phyloP scores from a whole-genome alignment of 2,113 vertebrate genomes.

The Dasyurus viverrinus region DNA sequence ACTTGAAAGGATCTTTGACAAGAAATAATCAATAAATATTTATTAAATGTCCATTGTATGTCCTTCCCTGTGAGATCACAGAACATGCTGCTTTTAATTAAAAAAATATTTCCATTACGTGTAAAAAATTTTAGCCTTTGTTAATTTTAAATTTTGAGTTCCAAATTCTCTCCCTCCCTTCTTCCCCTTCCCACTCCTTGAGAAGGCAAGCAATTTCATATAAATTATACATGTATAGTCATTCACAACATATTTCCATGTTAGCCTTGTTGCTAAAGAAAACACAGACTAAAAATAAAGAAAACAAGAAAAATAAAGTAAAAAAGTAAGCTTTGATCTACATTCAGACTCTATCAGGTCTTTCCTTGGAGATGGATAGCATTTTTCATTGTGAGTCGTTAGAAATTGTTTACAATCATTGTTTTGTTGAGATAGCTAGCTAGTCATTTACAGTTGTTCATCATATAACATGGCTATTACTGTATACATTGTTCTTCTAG shows the following conservation, averaged over 20 bases:
- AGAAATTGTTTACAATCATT: neutral
- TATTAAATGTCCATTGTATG: neutral
- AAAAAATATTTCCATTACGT: neutral
- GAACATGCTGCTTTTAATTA: neutral
- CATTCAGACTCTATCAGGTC: neutral
- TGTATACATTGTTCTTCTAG: too few relatives aligned
- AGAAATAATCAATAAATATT: neutral
- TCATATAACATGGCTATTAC: neutral
- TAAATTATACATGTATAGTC: neutral
- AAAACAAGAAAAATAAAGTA: neutral
- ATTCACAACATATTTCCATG: neutral
- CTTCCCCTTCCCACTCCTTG: neutral
- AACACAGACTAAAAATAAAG: neutral
- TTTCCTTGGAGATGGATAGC: neutral
- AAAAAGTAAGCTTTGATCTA: neutral
- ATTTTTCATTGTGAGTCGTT: neutral
- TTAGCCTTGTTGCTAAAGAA: neutral
- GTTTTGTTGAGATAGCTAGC: neutral
- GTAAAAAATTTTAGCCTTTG: neutral
- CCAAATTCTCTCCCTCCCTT: neutral
- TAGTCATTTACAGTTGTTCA: neutral
- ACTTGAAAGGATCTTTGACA: neutral
- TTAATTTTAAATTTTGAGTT: neutral
- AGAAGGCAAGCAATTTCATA: neutral
- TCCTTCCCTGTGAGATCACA: neutral